Evolutionary conservation across 2,888 invertebrate genomes (phyloP).

Genomic region (Globia sparganii): DNA sequence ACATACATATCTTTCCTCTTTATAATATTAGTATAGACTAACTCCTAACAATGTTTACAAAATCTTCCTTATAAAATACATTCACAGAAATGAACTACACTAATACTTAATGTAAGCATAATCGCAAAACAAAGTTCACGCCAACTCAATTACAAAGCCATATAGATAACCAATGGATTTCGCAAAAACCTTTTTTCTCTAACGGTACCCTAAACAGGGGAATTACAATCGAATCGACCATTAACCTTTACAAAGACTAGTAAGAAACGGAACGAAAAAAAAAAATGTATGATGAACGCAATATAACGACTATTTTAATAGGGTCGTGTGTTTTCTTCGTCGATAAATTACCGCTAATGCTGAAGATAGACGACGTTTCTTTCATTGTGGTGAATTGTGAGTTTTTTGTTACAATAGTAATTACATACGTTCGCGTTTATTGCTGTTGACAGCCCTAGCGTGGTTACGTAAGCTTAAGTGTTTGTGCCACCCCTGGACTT

Average conservation of each 20-base stretch:
- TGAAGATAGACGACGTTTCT: slow-evolving; percentile 71
- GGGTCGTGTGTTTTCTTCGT: slow-evolving; percentile 78
- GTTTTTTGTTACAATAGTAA: slow-evolving; percentile 68
- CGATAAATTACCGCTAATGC: slow-evolving; percentile 77
- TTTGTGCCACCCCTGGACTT: slow-evolving; percentile 44
- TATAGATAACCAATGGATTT: slow-evolving; percentile 32
- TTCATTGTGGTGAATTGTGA: slow-evolving; percentile 69
- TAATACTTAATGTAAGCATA: slow-evolving; percentile 20
- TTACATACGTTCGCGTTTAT: slow-evolving; percentile 66
- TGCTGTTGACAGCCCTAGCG: slow-evolving; percentile 72
- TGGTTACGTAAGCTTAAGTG: slow-evolving; percentile 59
- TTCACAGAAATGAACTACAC: neutral
- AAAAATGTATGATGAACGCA: slow-evolving; percentile 77
- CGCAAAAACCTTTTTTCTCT: slow-evolving; percentile 38
- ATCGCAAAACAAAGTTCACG: slow-evolving; percentile 21
- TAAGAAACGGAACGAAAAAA: slow-evolving; percentile 73
- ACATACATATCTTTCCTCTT: too few species aligned
- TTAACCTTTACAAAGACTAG: slow-evolving; percentile 77
- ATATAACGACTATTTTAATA: slow-evolving; percentile 79
- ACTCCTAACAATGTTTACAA: neutral
- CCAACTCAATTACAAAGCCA: slow-evolving; percentile 35
- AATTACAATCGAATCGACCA: slow-evolving; percentile 73
- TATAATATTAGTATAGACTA: too few species aligned
- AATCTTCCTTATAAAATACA: slow-evolving; percentile 1
- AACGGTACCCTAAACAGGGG: slow-evolving; percentile 67